Evolutionary conservation across 2,888 invertebrate genomes (phyloP).

Genomic region (Lacanobia oleracea): DNA sequence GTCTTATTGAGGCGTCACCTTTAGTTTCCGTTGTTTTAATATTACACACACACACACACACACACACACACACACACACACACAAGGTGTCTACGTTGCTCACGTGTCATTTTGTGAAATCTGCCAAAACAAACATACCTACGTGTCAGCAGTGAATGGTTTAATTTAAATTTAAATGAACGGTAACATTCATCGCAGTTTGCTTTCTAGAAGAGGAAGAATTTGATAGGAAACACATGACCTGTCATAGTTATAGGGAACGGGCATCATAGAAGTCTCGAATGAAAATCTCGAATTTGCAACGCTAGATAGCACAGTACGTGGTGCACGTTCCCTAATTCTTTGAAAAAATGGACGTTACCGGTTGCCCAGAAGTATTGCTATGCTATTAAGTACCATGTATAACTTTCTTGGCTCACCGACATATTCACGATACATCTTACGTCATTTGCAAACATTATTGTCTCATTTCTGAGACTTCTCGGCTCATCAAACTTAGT

Average conservation of each 20-base stretch:
- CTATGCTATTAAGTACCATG: neutral
- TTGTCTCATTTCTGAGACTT: constrained; percentile 21
- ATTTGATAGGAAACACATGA: neutral
- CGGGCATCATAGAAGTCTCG: no score
- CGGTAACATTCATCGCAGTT: neutral
- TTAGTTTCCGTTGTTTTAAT: constrained; percentile 21
- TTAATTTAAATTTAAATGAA: constrained; percentile 25
- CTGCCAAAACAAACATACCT: constrained; percentile 51
- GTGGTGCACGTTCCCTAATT: neutral
- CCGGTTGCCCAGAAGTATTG: no score
- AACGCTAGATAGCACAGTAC: no score
- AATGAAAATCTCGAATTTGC: no score
- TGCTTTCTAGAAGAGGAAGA: neutral
- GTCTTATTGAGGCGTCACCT: neutral
- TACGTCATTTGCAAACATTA: constrained; percentile 16
- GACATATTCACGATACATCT: neutral
- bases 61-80: no score
- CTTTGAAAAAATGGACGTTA: neutral
- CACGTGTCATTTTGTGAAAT: constrained; percentile 44
- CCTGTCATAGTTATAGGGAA: neutral
- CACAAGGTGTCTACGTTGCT: neutral
- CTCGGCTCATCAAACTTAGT: neutral
- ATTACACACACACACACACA: neutral
- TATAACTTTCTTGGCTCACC: neutral
- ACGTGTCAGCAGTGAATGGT: constrained; percentile 33